A percentile compares a stretch with the other conserved stretches of the same genome.
Evolutionary conservation across 2,113 vertebrate species (phyloP).

Genomic region (Fregetta grallaria): DNA sequence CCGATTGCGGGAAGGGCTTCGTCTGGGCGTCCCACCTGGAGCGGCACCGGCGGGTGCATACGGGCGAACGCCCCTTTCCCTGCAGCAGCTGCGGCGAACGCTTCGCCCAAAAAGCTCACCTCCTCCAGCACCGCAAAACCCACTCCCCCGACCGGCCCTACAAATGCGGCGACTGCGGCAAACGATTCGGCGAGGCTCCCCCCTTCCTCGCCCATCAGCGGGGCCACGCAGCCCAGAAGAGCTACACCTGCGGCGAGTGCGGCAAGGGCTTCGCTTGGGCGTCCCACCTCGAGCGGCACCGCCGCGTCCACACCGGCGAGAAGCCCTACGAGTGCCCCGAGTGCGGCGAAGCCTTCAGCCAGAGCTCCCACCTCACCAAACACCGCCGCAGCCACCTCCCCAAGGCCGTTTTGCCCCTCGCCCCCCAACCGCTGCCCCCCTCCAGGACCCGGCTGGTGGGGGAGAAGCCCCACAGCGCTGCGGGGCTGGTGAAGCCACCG

Average conservation of each 20-base stretch:
- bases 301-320: conserved; percentile 14
- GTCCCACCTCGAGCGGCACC: conserved; percentile 67
- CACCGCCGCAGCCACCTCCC: conserved; percentile 54
- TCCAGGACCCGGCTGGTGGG: background rate
- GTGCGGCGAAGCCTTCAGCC: conserved; percentile 34
- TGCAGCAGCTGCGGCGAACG: conserved; percentile 55
- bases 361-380: conserved; percentile 43
- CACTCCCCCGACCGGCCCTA: conserved; percentile 22
- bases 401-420: background rate
- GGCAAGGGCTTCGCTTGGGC: conserved; percentile 72
- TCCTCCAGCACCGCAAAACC: conserved; percentile 46
- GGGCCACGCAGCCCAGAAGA: background rate
- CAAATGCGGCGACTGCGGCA: conserved; percentile 24
- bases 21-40: conserved; percentile 71
- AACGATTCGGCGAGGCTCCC: conserved; percentile 49
- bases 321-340: conserved; percentile 59
- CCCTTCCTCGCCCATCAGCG: conserved; percentile 29
- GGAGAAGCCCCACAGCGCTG: background rate
- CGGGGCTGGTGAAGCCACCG: background rate
- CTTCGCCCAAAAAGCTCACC: conserved; percentile 59
- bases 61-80: conserved; percentile 69
- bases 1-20: conserved; percentile 72
- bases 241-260: conserved; percentile 25
- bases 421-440: background rate
- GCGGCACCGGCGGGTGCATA: conserved; percentile 71